phyloP scores from a whole-genome alignment of 2,888 invertebrate genomes.

The Calameuta idolon region DNA sequence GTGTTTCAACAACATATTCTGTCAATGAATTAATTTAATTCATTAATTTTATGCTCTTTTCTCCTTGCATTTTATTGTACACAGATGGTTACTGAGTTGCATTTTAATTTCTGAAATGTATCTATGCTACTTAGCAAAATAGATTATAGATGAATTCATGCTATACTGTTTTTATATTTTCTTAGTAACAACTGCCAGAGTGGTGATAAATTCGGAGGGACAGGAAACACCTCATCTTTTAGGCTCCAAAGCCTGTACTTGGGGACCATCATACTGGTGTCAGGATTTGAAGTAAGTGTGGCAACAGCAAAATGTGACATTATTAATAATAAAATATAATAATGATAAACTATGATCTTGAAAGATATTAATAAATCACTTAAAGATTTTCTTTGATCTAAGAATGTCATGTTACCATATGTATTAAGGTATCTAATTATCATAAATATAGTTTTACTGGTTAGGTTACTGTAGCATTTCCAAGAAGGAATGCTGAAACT shows the following conservation, averaged over 20 bases:
- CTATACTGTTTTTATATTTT: not conserved
- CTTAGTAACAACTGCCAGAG: slow-evolving; percentile 50
- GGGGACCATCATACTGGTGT: slow-evolving; percentile 88
- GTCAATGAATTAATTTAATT: not conserved
- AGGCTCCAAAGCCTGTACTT: slow-evolving; percentile 77
- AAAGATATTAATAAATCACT: not conserved
- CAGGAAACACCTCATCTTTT: slow-evolving; percentile 39
- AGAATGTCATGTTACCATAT: not conserved
- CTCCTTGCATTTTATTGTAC: not conserved
- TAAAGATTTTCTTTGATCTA: not conserved
- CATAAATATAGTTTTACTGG: not conserved
- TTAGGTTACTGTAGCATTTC: not conserved
- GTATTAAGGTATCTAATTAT: not conserved
- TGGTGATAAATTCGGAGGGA: slow-evolving; percentile 40
- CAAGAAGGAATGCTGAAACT: not conserved
- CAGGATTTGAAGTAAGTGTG: slow-evolving; percentile 70
- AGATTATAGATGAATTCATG: not conserved
- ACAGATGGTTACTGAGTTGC: not conserved
- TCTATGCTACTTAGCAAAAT: not conserved
- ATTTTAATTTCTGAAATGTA: not conserved
- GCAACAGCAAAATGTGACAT: not conserved
- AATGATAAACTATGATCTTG: not conserved
- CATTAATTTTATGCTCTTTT: not conserved
- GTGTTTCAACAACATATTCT: not conserved
- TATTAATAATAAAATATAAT: not conserved